phyloP scores from a whole-genome alignment of 1,140 invertebrate genomes.

The Lasioglossum albipes region DNA sequence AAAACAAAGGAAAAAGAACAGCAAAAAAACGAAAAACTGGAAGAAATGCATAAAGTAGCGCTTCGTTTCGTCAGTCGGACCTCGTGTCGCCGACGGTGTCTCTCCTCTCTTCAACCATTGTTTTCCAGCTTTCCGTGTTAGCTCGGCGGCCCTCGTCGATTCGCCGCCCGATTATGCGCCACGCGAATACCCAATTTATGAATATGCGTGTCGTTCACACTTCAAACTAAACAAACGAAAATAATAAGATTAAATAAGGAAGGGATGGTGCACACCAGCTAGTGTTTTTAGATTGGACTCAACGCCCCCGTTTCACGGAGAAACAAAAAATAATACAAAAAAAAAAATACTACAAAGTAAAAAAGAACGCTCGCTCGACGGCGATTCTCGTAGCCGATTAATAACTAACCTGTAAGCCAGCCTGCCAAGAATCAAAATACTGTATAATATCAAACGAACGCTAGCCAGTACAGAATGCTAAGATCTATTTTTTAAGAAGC shows the following conservation, averaged over 20 bases:
- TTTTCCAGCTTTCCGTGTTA: conserved; percentile 51
- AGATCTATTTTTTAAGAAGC: conserved; percentile 81
- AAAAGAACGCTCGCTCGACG: conserved; percentile 69
- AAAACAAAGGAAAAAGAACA: too few species aligned
- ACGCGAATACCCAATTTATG: conserved; percentile 50
- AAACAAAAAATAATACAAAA: neutral
- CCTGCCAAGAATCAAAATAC: conserved; percentile 71
- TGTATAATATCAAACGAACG: conserved; percentile 64
- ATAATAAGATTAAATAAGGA: neutral
- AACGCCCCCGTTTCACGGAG: conserved; percentile 37
- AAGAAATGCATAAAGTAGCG: too few species aligned
- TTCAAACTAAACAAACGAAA: neutral
- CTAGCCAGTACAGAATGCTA: conserved; percentile 73
- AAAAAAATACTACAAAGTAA: neutral
- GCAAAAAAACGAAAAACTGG: too few species aligned
- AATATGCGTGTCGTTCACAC: conserved; percentile 53
- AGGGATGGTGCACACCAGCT: conserved; percentile 68
- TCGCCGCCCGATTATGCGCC: conserved; percentile 31
- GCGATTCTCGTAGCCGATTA: conserved; percentile 62
- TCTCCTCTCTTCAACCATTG: neutral
- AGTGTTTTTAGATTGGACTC: conserved; percentile 69
- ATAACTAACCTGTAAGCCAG: conserved; percentile 61
- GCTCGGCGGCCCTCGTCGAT: conserved; percentile 38
- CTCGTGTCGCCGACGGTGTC: neutral
- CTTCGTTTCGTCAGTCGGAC: too few species aligned